Conservation (phyloP, 1,140 invertebrate genomes). For the Dinoponera quadriceps region DNA sequence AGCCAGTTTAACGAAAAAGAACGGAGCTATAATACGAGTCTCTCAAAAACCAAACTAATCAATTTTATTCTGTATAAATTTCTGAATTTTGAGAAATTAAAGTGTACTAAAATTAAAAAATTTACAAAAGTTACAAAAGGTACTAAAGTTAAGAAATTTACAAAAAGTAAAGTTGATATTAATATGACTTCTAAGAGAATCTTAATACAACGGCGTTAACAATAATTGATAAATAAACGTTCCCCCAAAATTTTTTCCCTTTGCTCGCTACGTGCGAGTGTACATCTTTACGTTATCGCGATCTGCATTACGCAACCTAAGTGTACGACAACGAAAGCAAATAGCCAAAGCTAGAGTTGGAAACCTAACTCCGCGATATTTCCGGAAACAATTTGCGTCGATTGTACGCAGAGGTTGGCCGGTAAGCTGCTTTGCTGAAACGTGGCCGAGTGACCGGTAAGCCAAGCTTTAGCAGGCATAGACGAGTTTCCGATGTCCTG, state of each 20-base stretch:
- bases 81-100: too few relatives aligned
- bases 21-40: too few relatives aligned
- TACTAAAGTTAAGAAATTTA: too few relatives aligned
- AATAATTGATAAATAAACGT: neutral
- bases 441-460: neutral
- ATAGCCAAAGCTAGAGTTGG: neutral
- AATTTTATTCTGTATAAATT: too few relatives aligned
- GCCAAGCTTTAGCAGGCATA: neutral
- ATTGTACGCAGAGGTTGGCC: slow-evolving; percentile 14
- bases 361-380: neutral
- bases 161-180: too few relatives aligned
- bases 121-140: too few relatives aligned
- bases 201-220: too few relatives aligned
- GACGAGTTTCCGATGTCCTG: neutral
- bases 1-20: too few relatives aligned
- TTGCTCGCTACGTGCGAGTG: neutral
- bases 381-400: slow-evolving; percentile 19
- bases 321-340: neutral
- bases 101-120: too few relatives aligned
- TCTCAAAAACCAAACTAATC: too few relatives aligned
- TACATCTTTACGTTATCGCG: neutral
- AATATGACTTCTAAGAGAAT: too few relatives aligned
- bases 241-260: neutral
- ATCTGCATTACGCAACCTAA: neutral
- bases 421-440: slow-evolving; percentile 25